Evolutionary conservation across 2,113 vertebrate genomes (phyloP), one percentile per base, ranked within the genome.

Genomic region (Heterotis niloticus): DNA sequence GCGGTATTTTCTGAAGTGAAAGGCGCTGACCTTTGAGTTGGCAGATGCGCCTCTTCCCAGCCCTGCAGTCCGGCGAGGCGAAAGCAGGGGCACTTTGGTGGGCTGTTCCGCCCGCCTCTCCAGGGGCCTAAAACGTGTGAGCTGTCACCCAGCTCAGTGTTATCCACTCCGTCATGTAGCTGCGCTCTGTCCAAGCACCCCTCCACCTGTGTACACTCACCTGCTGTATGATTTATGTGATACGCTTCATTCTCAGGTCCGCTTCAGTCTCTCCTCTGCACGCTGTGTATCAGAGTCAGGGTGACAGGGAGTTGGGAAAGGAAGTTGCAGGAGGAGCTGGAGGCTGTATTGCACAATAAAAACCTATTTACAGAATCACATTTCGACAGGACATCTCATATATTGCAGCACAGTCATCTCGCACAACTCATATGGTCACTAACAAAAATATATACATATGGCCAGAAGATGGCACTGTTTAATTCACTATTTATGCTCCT

Each of bases 141-240:
- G 51, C 69, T 52, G 54, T 72, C 69, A 72, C 24, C 34, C 29
- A 72, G 51, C 51, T 51, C 51, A 5, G 34, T 12, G 1, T n/a
- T 13, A 18, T 72, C 11, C 51, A 54, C 34, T 44, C 34, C 34
- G 34, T 44, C 34, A 72, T 54, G 16, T 20, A 72, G 51, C 51
- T 51, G 54, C 5, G 69, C 11, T 0, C 51, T 24, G 44, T 72
- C 11, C 51, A 54, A 23, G 34, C 68, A 20, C 16, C 20, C 34
- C 23, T 54, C 20, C 16, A 44, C 16, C 34, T 70, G 68, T 51
- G 51, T 51, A 23, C 44, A 12, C 24, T 72, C 44, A 12, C 24
- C 54, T 72, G n/a, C 69, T 34, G 11, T 51, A 51, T 72, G 44
- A 72, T 72, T 72, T 72, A 72, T 72, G 51, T 54, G 34, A 2